phyloP scores from a whole-genome alignment of 37 sponge, comb jelly and placozoan species.

The Beroe forskalii region DNA sequence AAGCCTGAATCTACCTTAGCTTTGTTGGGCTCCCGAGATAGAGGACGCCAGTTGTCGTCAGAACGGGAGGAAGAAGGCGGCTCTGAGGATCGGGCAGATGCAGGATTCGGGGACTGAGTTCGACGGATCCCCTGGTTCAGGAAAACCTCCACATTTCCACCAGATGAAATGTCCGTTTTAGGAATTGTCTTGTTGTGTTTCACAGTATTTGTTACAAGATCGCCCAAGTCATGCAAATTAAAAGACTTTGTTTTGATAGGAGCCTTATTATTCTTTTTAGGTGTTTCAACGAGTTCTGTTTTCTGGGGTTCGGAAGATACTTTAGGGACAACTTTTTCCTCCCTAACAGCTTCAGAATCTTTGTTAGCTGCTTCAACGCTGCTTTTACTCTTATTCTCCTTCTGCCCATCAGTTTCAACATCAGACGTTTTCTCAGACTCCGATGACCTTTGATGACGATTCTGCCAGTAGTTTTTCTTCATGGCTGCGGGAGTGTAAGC shows the following conservation, averaged over 20 bases:
- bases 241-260: background rate
- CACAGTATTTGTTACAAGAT: background rate
- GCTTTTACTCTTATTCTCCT: background rate
- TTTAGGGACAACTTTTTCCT: background rate
- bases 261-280: background rate
- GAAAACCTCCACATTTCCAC: conserved; percentile 52
- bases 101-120: conserved; percentile 2
- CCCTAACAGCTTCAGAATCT: too few relatives aligned
- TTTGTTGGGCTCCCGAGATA: background rate
- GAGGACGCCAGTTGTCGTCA: conserved; percentile 20
- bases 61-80: background rate
- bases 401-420: background rate
- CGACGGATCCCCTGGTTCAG: conserved; percentile 29
- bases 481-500: background rate
- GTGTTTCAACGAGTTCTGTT: background rate
- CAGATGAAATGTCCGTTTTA: conserved; percentile 16
- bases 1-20: background rate
- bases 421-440: conserved; percentile 6
- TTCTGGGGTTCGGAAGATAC: background rate
- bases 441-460: background rate
- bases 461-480: conserved; percentile 63
- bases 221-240: conserved; percentile 21
- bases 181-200: conserved; percentile 36
- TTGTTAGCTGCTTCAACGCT: background rate
- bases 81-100: background rate